A percentile compares a stretch with the other conserved stretches of the same genome.
phyloP scores from a whole-genome alignment of 2,113 vertebrate species.

The Sula dactylatra region DNA sequence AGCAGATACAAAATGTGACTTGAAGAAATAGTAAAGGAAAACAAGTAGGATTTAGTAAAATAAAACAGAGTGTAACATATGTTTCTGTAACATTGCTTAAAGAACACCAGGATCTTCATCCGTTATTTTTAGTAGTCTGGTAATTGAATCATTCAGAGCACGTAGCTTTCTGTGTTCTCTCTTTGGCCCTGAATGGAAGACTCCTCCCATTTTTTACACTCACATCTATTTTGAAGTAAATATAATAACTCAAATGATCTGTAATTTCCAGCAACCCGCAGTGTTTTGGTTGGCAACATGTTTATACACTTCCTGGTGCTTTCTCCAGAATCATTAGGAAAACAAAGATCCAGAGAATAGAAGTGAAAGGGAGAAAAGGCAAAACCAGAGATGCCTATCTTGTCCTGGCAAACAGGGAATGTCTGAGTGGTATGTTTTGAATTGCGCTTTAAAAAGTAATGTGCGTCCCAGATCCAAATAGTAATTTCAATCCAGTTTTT shows the following conservation, averaged over 20 bases:
- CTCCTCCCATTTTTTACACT: not conserved
- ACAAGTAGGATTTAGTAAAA: not conserved
- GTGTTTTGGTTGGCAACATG: not conserved
- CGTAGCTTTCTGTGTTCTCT: not conserved
- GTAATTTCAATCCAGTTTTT: not conserved
- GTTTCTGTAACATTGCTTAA: not conserved
- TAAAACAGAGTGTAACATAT: not conserved
- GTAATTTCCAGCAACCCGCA: not conserved
- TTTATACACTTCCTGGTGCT: not conserved
- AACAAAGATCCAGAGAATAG: not conserved
- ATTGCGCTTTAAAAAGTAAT: not conserved
- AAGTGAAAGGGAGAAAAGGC: not conserved
- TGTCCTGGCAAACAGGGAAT: not conserved
- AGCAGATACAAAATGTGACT: not conserved
- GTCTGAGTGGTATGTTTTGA: not conserved
- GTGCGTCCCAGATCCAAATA: accelerated
- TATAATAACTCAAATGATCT: not conserved
- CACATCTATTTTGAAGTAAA: not conserved
- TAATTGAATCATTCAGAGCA: not conserved
- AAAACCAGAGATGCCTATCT: not conserved
- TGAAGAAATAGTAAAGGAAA: not conserved
- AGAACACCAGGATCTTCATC: not conserved
- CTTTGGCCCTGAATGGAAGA: not conserved
- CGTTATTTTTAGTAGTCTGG: not conserved
- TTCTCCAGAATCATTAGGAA: not conserved